Percentiles rank a stretch among this genome's conserved stretches.
Evolutionary conservation across 2,113 vertebrate species (phyloP).

Genomic region (Bambusicola thoracicus): DNA sequence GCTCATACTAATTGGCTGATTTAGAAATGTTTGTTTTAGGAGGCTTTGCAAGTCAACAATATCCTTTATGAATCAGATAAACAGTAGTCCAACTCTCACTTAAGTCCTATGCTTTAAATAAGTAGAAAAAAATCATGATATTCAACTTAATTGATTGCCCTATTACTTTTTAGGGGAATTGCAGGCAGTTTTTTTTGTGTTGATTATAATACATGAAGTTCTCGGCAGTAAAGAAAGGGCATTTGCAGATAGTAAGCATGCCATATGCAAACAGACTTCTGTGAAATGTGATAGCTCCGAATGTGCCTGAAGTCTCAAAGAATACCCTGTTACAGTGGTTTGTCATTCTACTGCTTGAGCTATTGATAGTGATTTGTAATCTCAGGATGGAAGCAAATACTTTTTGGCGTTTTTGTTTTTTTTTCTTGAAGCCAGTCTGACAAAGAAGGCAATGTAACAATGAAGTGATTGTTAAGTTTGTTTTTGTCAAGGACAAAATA

Average conservation of each 20-base stretch:
- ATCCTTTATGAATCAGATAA: not conserved
- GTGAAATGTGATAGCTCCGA: conserved; percentile 10
- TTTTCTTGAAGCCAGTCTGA: conserved; percentile 33
- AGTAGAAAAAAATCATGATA: not conserved
- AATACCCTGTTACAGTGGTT: not conserved
- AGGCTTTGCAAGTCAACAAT: not conserved
- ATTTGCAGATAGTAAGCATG: conserved; percentile 8
- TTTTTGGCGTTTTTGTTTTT: not conserved
- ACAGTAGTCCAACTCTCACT: not conserved
- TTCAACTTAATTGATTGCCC: not conserved
- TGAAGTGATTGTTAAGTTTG: conserved; percentile 74
- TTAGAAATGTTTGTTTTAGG: not conserved
- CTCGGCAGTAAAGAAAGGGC: not conserved
- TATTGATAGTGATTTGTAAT: conserved; percentile 63
- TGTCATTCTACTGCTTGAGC: conserved; percentile 21
- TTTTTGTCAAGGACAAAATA: conserved; percentile 68
- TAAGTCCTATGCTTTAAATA: not conserved
- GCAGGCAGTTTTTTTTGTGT: not conserved
- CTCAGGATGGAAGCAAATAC: not conserved
- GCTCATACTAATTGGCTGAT: not conserved
- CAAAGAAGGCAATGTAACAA: conserved; percentile 70
- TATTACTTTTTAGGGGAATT: not conserved
- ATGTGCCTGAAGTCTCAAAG: conserved; percentile 17
- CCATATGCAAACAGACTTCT: not conserved
- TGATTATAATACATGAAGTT: not conserved